Evolutionary conservation across 2,888 invertebrate genomes (phyloP).

Genomic region (Xanthorhoe designata): DNA sequence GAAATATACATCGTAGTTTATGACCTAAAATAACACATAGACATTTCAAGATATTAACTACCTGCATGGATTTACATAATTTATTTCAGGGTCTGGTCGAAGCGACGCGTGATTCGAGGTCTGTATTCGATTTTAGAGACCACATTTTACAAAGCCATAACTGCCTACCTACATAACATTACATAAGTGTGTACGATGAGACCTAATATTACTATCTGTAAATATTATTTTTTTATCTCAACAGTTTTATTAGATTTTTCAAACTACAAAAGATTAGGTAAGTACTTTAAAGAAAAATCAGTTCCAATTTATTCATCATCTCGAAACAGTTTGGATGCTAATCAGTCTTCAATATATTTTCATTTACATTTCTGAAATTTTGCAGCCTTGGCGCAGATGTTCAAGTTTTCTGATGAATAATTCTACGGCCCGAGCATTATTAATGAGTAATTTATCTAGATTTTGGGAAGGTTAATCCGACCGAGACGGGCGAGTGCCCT

Average conservation of each 20-base stretch:
- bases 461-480: neutral
- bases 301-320: slow-evolving; percentile 18
- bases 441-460: neutral
- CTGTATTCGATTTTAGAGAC: too few relatives aligned
- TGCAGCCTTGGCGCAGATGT: slow-evolving; percentile 21
- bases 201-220: too few relatives aligned
- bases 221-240: too few relatives aligned
- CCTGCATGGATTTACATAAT: too few relatives aligned
- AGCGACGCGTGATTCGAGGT: too few relatives aligned
- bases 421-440: slow-evolving; percentile 14
- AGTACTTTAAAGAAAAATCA: neutral
- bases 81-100: too few relatives aligned
- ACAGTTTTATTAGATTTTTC: neutral
- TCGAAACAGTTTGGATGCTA: slow-evolving; percentile 18
- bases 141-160: too few relatives aligned
- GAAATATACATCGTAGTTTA: too few relatives aligned
- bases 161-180: too few relatives aligned
- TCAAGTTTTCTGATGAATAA: slow-evolving; percentile 30
- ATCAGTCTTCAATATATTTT: slow-evolving; percentile 25
- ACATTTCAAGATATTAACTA: too few relatives aligned
- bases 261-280: neutral
- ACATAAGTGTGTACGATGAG: too few relatives aligned
- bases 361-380: slow-evolving; percentile 19
- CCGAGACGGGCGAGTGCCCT: neutral
- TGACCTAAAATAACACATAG: too few relatives aligned